Conservation (phyloP, 2,113 vertebrate species). For the Hystrix cristata region DNA sequence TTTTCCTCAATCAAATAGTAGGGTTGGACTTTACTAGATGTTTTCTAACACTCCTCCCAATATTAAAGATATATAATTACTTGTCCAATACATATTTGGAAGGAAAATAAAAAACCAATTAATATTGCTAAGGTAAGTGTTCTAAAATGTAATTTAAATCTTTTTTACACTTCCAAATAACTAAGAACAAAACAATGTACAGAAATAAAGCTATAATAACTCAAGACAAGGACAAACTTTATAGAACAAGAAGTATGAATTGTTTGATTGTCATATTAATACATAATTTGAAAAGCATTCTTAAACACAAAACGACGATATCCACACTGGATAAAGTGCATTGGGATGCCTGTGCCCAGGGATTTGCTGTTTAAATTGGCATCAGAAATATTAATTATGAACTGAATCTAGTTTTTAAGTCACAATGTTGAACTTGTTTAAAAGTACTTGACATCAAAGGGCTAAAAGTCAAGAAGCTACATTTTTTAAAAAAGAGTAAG, state of each 20-base stretch:
- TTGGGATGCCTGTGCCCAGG: background rate
- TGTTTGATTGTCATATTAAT: slow-evolving; percentile 29
- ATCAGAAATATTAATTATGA: slow-evolving; percentile 23
- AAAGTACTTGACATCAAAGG: slow-evolving; percentile 32
- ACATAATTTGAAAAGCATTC: slow-evolving; percentile 44
- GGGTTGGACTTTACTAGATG: background rate
- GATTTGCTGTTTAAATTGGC: slow-evolving; percentile 24
- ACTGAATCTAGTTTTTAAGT: slow-evolving; percentile 45
- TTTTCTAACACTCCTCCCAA: slow-evolving; percentile 3
- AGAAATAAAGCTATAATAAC: slow-evolving; percentile 36
- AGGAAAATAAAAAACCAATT: background rate
- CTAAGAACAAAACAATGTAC: slow-evolving; percentile 26
- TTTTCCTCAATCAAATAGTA: slow-evolving; percentile 6
- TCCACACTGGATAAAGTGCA: background rate
- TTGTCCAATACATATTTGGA: slow-evolving; percentile 23
- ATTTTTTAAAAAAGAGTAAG: slow-evolving; percentile 18
- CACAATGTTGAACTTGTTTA: slow-evolving; percentile 57
- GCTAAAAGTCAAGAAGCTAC: slow-evolving; percentile 49
- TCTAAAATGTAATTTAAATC: background rate
- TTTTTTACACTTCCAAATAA: background rate
- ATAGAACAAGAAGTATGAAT: background rate
- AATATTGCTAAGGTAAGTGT: slow-evolving; percentile 18
- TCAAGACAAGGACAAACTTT: slow-evolving; percentile 26
- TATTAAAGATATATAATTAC: slow-evolving; percentile 49
- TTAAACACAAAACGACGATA: slow-evolving; percentile 49